Evolutionary conservation across 2,888 invertebrate species (phyloP).

Genomic region (Phaonia tiefii): DNA sequence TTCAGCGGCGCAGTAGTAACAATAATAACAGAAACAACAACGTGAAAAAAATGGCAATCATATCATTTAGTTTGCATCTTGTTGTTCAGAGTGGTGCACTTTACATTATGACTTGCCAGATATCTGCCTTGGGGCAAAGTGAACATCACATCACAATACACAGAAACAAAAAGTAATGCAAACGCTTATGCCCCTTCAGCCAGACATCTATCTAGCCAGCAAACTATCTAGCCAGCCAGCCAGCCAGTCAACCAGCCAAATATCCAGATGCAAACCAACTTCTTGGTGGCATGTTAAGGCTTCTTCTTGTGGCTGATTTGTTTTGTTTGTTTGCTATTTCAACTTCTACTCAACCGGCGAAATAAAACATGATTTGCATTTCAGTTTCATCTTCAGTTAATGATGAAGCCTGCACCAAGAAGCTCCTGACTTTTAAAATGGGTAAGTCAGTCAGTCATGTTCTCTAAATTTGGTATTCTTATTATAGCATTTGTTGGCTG

Average conservation of each 20-base stretch:
- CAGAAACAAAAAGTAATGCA: slow-evolving; percentile 18
- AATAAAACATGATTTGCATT: slow-evolving; percentile 61
- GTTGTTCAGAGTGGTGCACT: slow-evolving; percentile 55
- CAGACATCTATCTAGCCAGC: not conserved
- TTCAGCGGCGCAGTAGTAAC: slow-evolving; percentile 45
- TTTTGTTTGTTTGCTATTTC: slow-evolving; percentile 23
- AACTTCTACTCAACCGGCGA: slow-evolving; percentile 24
- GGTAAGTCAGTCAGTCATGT: slow-evolving; percentile 66
- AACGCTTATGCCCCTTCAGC: no score
- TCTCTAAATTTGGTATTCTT: not conserved
- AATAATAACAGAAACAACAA: slow-evolving; percentile 32
- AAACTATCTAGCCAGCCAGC: not conserved
- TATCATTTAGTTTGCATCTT: slow-evolving; percentile 63
- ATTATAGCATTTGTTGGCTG: not conserved
- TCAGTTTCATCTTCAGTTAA: slow-evolving; percentile 46
- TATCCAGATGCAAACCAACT: not conserved
- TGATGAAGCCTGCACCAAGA: slow-evolving; percentile 35
- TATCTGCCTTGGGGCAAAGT: slow-evolving; percentile 32
- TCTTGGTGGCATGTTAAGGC: slow-evolving; percentile 33
- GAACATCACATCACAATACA: slow-evolving; percentile 24
- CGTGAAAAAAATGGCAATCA: slow-evolving; percentile 52
- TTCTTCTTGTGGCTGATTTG: slow-evolving; percentile 26
- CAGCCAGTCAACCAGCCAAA: not conserved
- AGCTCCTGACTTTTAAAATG: slow-evolving; percentile 59
- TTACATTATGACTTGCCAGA: slow-evolving; percentile 62